phyloP scores from a whole-genome alignment of 2,797 vertebrate species.

The Falco peregrinus region DNA sequence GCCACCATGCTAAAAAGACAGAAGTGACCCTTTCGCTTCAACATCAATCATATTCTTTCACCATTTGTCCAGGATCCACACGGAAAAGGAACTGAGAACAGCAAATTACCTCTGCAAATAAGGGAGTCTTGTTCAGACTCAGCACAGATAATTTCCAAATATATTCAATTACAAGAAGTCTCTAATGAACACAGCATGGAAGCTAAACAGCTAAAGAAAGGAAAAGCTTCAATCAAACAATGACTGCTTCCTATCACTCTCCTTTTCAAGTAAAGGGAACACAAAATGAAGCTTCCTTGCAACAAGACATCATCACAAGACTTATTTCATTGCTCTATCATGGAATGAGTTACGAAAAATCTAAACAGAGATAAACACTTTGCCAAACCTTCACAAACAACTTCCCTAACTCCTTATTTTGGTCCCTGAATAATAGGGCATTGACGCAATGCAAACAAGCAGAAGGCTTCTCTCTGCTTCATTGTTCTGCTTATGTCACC shows the following conservation, averaged over 20 bases:
- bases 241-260: not conserved
- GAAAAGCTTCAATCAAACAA: slow-evolving; percentile 39
- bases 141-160: slow-evolving; percentile 24
- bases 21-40: slow-evolving; percentile 27
- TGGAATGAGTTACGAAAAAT: not conserved
- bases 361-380: not conserved
- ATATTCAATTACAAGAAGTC: slow-evolving; percentile 23
- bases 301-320: not conserved
- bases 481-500: slow-evolving; percentile 42
- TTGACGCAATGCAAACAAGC: not conserved
- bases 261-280: slow-evolving; percentile 4
- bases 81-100: slow-evolving; percentile 15
- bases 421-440: not conserved
- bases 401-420: not conserved
- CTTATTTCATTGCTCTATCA: not conserved
- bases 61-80: slow-evolving; percentile 2
- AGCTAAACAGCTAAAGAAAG: slow-evolving; percentile 23
- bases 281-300: slow-evolving; percentile 22
- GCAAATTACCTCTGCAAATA: slow-evolving; percentile 52
- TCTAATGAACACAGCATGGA: slow-evolving; percentile 43
- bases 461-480: slow-evolving; percentile 35
- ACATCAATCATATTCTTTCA: not conserved
- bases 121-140: not conserved
- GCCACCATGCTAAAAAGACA: not conserved
- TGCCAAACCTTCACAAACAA: not conserved